Evolutionary conservation across 1,140 invertebrate genomes (phyloP).

Genomic region (Laodelphax striatellus): DNA sequence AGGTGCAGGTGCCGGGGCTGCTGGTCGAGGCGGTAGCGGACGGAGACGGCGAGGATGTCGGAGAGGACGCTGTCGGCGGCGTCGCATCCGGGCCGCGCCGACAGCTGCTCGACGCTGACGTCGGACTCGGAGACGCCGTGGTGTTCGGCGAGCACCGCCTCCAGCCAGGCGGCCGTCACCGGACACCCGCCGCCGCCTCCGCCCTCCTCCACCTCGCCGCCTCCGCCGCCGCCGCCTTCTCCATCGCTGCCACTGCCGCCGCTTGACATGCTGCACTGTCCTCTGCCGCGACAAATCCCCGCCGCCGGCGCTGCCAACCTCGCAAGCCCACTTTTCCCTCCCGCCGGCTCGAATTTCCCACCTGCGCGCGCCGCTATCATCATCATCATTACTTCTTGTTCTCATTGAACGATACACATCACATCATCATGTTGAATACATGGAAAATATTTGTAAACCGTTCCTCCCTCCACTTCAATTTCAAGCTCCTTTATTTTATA

Average conservation of each 20-base stretch:
- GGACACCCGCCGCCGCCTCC: slow-evolving; percentile 32
- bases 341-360: slow-evolving; percentile 19
- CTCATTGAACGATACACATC: no score
- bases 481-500: no score
- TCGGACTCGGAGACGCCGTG: slow-evolving; percentile 34
- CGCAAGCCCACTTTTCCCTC: neutral
- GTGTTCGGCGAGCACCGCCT: slow-evolving; percentile 40
- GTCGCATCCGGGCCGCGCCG: slow-evolving; percentile 34
- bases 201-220: neutral
- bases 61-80: slow-evolving; percentile 46
- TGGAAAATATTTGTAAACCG: no score
- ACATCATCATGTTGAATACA: no score
- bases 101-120: slow-evolving; percentile 11
- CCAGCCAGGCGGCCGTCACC: slow-evolving; percentile 46
- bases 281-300: slow-evolving; percentile 30
- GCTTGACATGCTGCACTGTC: slow-evolving; percentile 27
- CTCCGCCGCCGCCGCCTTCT: neutral
- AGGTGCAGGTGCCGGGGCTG: slow-evolving; percentile 36
- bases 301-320: neutral
- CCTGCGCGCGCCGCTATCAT: slow-evolving; percentile 15
- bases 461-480: no score
- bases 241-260: slow-evolving; percentile 12
- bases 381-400: no score
- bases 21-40: slow-evolving; percentile 33
- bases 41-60: slow-evolving; percentile 45